Base-by-base conservation (phyloP, 2,797 vertebrate genomes). In the Crocidura indochinensis region DNA sequence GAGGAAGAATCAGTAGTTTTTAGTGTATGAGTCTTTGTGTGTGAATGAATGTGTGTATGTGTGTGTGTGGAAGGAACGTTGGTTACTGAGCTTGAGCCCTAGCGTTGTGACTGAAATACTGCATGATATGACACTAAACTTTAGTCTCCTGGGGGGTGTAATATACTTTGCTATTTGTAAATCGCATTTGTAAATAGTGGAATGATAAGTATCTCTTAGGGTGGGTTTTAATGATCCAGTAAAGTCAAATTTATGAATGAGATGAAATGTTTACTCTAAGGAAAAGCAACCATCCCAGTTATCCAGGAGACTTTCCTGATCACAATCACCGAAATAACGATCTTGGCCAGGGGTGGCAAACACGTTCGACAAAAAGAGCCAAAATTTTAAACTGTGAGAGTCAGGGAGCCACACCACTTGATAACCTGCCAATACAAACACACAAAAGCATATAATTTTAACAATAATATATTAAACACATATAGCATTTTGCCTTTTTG, bases 201-300 rank as follows among this genome's bases (percentile, higher is more conserved):
- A 22, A 26, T 51, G 77, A 88, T 56, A 82, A 46, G 31, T 44
- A 47, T 24, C 56, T 68, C 51, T 62, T 26, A 83, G 31, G 14
- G 31, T 44, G 17, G 44, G 10, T 26, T 62, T 1, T 65, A 51
- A 91, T 60, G 22, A 77, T 60, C n/a, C 87, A 73, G 68, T 46
- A 38, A 86, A 87, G 47, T 73, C 24, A 65, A 84, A 68, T 51
- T 0, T 22, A 29, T 53, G 29, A 92, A 84, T 62, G 29, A 77
- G 10, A 22, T 71, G 46, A 90, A 72, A 11, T 8, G 3, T 62
- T 86, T 76, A 31, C 46, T 68, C 27, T 17, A 73, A 14, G 11
- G 60, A 84, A 68, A 10, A 53, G 38, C n/a, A 84, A 49, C 2
- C 6, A 19, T 72, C 53, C 62, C 64, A 11, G 29, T 62, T 20